Evolutionary conservation across 2,888 invertebrate genomes (phyloP).

Genomic region (Papilio elwesi): DNA sequence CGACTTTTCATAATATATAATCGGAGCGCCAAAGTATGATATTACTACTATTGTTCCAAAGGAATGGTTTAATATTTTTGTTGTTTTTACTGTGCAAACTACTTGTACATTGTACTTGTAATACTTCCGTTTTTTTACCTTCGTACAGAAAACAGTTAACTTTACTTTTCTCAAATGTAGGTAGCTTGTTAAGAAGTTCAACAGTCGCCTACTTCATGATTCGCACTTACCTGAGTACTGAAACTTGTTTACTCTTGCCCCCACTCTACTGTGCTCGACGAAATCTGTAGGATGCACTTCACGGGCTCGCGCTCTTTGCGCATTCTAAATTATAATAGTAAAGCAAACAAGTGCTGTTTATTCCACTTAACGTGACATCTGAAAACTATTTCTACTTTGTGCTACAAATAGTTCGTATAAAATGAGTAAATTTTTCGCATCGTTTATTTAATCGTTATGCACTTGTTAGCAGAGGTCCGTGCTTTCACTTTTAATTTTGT

Average conservation of each 20-base stretch:
- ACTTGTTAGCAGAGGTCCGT: background rate
- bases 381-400: conserved; percentile 25
- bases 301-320: conserved; percentile 26
- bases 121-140: background rate
- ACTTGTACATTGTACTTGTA: background rate
- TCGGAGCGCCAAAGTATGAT: too few species aligned
- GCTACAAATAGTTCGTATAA: conserved; percentile 24
- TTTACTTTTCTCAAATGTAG: conserved; percentile 5
- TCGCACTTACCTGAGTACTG: conserved; percentile 27
- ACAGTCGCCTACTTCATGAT: conserved; percentile 14
- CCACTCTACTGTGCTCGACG: conserved; percentile 8
- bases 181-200: conserved; percentile 29
- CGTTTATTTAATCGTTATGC: conserved; percentile 15
- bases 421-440: conserved; percentile 7
- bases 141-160: background rate
- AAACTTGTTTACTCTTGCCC: conserved; percentile 30
- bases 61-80: too few species aligned
- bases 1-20: too few species aligned
- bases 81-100: too few species aligned
- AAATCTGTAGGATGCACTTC: conserved; percentile 33
- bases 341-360: conserved; percentile 44
- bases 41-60: too few species aligned
- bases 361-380: conserved; percentile 33
- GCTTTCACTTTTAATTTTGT: background rate
- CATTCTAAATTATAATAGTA: conserved; percentile 41